Percentiles rank a stretch among this genome's conserved stretches.
Conservation (phyloP, 2,113 vertebrate species). For the Otus sunia region DNA sequence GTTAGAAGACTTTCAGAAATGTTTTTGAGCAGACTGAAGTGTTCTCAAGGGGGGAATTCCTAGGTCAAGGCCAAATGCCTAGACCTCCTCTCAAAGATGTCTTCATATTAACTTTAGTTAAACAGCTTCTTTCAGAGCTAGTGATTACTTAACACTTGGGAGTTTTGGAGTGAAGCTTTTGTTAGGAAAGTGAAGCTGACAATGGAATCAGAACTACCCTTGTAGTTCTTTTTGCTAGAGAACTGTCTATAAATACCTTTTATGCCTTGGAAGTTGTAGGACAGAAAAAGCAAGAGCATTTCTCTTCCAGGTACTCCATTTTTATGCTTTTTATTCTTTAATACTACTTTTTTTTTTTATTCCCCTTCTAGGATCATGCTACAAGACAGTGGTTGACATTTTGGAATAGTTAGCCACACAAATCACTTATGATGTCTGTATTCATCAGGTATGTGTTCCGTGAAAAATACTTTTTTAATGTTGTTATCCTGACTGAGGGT, state of each 20-base stretch:
- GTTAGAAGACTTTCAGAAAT: not conserved
- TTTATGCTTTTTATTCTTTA: not conserved
- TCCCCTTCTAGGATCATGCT: not conserved
- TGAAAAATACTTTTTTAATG: not conserved
- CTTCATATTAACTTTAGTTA: not conserved
- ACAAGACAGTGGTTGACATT: no score
- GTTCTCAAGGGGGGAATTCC: not conserved
- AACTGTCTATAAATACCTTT: not conserved
- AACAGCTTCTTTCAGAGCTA: not conserved
- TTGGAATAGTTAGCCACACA: not conserved
- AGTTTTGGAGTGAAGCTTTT: not conserved
- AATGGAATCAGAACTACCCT: not conserved
- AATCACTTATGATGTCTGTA: not conserved
- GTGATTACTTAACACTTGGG: not conserved
- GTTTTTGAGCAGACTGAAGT: not conserved
- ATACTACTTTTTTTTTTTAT: no score
- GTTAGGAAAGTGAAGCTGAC: not conserved
- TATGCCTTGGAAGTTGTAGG: not conserved
- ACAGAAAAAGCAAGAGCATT: not conserved
- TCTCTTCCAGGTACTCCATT: accelerated
- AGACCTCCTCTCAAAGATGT: not conserved
- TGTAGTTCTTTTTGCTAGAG: not conserved
- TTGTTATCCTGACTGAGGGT: not conserved
- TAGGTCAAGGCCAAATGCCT: not conserved
- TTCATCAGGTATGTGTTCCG: not conserved